Evolutionary conservation across 1,140 invertebrate species (phyloP), one percentile per base, ranked within the genome.

Genomic region (Tenebrio molitor): DNA sequence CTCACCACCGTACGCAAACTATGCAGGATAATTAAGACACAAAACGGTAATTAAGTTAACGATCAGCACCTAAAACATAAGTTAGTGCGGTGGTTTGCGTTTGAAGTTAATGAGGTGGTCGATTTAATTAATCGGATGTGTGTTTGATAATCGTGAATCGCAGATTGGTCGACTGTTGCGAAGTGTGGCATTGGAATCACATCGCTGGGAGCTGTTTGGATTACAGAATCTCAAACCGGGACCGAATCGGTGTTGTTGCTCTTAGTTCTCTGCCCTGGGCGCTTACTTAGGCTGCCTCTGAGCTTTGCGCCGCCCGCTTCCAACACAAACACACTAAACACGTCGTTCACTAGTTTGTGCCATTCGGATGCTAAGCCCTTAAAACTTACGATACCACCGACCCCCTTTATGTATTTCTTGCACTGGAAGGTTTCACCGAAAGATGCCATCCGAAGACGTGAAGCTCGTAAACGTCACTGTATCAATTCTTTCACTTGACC

Each of bases 171-270:
- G 72, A 71, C 63, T 73, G 72, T 72, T 72, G 34, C 64, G 36
- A 66, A 73, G 71, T 76, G 73, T 74, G 64, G 70, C 73, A 70
- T 69, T 76, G 50, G 74, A 78, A 78, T 77, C 74, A 78, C 72
- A 78, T 76, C 71, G 74, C 77, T 42, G 17, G 12, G 33, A 71
- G 77, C 50, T 78, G 71, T 78, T 78, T 78, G 68, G 75, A 73
- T 77, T 77, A 75, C 75, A 46, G 71, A 76, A 76, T 78, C 77
- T 76, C 77, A 73, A 72, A 66, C 70, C 73, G 65, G 71, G 66
- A 69, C 75, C 68, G 58, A 76, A 74, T 76, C 72, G 63, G 72
- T 70, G 73, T 72, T 76, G 76, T 78, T 78, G 74, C 77, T 78
- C 77, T 78, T 78, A 77, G 71, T 53, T 36, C 50, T 44, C 23